A percentile compares a stretch with the other conserved stretches of the same genome.
phyloP scores from a whole-genome alignment of 2,113 vertebrate genomes.

The Cettia cetti region DNA sequence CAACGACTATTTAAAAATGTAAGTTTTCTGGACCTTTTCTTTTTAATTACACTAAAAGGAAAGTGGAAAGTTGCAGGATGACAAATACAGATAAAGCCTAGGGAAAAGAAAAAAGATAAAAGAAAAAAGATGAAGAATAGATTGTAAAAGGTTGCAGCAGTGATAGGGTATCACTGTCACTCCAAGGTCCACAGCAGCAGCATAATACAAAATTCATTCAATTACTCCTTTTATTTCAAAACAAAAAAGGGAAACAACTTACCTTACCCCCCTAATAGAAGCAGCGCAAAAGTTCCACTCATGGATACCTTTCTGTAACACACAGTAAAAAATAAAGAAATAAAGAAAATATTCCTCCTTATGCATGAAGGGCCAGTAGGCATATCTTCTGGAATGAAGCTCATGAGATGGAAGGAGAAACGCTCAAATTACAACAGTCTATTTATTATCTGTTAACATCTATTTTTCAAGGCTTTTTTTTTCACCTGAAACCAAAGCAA shows the following conservation, averaged over 20 bases:
- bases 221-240: neutral
- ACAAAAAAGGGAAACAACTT: neutral
- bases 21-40: neutral
- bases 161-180: neutral
- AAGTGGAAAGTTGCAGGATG: neutral
- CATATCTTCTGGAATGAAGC: neutral
- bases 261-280: conserved; percentile 88
- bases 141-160: neutral
- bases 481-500: neutral
- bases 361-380: neutral
- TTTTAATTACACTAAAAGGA: neutral
- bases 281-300: conserved; percentile 95
- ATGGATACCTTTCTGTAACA: conserved; percentile 88
- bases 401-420: neutral
- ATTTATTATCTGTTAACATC: neutral
- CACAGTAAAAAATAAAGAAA: neutral
- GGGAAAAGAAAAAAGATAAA: too few species aligned
- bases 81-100: neutral
- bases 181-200: neutral
- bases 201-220: neutral
- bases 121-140: neutral
- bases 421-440: neutral
- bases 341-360: neutral
- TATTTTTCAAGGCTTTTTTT: neutral
- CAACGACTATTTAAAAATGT: neutral